phyloP scores from a whole-genome alignment of 1,140 invertebrate genomes.

The Druon quercuslanigerum region DNA sequence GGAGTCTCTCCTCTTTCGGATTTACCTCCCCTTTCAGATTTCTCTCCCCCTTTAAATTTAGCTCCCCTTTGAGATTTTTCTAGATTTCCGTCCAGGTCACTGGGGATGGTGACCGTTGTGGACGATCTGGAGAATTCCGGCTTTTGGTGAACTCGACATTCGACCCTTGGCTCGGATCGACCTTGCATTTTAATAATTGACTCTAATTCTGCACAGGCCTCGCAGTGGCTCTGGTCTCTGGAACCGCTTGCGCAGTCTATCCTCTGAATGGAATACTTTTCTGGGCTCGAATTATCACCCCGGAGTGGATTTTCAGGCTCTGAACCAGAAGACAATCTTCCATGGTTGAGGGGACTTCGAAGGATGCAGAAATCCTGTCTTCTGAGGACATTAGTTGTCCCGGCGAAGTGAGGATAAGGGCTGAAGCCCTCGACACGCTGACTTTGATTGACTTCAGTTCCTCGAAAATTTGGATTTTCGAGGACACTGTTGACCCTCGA shows the following conservation, averaged over 20 bases:
- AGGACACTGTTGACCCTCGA: conserved; percentile 50
- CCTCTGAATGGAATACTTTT: conserved; percentile 47
- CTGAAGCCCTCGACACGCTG: conserved; percentile 36
- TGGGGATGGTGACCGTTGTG: conserved; percentile 38
- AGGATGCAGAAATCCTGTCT: conserved; percentile 8
- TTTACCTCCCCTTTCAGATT: neutral
- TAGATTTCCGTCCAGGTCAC: conserved; percentile 36
- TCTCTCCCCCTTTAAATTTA: neutral
- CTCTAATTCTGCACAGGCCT: conserved; percentile 40
- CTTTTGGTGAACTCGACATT: conserved; percentile 25
- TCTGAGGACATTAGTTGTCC: conserved; percentile 28
- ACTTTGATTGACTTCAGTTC: conserved; percentile 20
- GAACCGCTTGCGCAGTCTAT: conserved; percentile 47
- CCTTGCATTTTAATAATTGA: conserved; percentile 47
- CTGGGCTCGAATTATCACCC: conserved; percentile 39
- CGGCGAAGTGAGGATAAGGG: conserved; percentile 45
- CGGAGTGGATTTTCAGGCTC: conserved; percentile 46
- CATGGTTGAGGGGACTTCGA: neutral
- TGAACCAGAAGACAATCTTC: conserved; percentile 25
- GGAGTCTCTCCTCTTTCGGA: conserved; percentile 30
- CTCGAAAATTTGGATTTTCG: neutral
- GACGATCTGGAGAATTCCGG: neutral
- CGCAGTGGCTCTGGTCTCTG: conserved; percentile 37
- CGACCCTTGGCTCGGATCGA: conserved; percentile 17
- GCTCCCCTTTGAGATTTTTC: conserved; percentile 9